Percentiles rank a stretch among this genome's conserved stretches.
Evolutionary conservation across 2,113 vertebrate species (phyloP).

Genomic region (Dasyurus viverrinus): DNA sequence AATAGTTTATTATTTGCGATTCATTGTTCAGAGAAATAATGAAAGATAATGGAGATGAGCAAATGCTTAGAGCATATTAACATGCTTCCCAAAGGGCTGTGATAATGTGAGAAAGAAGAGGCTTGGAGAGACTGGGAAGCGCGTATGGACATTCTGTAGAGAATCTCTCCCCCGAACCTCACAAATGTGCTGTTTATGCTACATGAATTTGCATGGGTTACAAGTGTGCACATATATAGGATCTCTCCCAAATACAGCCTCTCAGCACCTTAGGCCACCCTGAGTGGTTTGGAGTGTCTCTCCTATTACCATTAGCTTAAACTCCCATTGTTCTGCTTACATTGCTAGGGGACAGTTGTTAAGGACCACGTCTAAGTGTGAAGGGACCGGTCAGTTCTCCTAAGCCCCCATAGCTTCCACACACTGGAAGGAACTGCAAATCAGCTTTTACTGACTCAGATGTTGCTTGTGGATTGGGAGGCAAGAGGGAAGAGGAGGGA

Average conservation of each 20-base stretch:
- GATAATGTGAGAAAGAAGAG: not conserved
- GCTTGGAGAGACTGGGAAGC: not conserved
- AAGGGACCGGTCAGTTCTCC: too few species aligned
- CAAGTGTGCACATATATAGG: not conserved
- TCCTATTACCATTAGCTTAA: not conserved
- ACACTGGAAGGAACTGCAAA: too few species aligned
- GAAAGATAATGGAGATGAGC: not conserved
- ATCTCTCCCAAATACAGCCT: not conserved
- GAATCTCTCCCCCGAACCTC: not conserved
- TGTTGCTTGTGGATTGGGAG: too few species aligned
- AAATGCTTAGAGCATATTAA: not conserved
- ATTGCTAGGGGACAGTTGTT: not conserved
- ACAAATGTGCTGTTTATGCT: not conserved
- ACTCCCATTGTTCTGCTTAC: not conserved
- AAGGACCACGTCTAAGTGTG: too few species aligned
- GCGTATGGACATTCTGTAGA: not conserved
- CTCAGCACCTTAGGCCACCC: not conserved
- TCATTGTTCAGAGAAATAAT: not conserved
- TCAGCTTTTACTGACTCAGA: too few species aligned
- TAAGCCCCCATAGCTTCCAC: too few species aligned
- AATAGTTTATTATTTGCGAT: not conserved
- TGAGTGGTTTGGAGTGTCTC: not conserved
- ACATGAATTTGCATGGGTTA: not conserved
- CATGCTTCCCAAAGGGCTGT: not conserved
- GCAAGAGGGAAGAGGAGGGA: too few species aligned